phyloP scores from a whole-genome alignment of 2,797 vertebrate genomes.

The Sebastes wilsoni region DNA sequence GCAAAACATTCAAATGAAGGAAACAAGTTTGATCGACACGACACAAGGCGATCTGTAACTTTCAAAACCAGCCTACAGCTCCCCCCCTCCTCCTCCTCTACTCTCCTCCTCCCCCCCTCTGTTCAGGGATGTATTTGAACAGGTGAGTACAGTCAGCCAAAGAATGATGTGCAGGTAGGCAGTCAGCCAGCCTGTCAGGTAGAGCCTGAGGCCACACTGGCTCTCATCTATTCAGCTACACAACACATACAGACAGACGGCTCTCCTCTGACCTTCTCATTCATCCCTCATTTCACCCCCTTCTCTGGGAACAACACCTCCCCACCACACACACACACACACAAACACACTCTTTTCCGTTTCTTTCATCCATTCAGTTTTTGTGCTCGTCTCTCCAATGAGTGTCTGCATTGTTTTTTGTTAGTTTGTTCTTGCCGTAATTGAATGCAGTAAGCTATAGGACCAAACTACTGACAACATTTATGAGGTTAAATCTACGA shows the following conservation, averaged over 20 bases:
- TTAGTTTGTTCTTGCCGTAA: not conserved
- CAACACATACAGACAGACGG: slow-evolving; percentile 50
- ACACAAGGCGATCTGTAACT: slow-evolving; percentile 9
- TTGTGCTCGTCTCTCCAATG: not conserved
- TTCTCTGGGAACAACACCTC: not conserved
- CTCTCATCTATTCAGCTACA: slow-evolving; percentile 56
- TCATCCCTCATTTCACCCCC: slow-evolving; percentile 14
- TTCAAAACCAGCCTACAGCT: not conserved
- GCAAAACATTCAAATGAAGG: not conserved
- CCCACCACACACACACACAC: not conserved
- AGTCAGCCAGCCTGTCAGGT: slow-evolving; percentile 50
- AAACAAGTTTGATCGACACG: not conserved
- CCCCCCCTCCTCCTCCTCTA: fast-evolving
- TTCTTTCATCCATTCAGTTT: not conserved
- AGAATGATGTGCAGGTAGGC: slow-evolving; percentile 44
- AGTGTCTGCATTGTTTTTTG: not conserved
- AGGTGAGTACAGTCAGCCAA: slow-evolving; percentile 59
- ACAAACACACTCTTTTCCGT: not conserved
- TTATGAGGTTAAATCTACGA: too few relatives aligned
- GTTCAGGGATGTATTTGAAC: slow-evolving; percentile 55
- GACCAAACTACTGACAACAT: too few relatives aligned
- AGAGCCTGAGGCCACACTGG: slow-evolving; percentile 52
- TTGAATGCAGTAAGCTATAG: not conserved
- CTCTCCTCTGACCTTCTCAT: slow-evolving; percentile 47
- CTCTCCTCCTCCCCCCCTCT: not conserved